Percentiles rank a stretch among this genome's conserved stretches.
Conservation (phyloP, 2,113 vertebrate genomes). For the Pseudopodoces humilis region DNA sequence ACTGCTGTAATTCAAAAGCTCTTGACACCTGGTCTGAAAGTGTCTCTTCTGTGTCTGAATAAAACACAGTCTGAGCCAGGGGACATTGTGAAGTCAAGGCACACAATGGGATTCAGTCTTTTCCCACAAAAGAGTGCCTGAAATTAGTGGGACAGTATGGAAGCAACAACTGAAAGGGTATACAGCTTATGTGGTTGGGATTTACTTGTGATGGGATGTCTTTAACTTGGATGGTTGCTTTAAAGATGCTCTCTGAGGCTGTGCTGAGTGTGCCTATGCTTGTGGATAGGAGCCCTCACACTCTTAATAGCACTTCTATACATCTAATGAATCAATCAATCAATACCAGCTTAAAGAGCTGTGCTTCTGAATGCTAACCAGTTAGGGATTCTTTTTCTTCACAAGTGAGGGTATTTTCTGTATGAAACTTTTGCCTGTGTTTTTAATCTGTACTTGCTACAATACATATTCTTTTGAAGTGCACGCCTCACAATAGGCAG, state of each 20-base stretch:
- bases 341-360: not conserved
- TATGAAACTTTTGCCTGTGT: not conserved
- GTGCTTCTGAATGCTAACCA: not conserved
- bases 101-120: not conserved
- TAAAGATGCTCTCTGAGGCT: not conserved
- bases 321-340: slow-evolving; percentile 14
- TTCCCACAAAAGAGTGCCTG: not conserved
- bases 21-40: not conserved
- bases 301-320: not conserved
- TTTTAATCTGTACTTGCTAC: slow-evolving; percentile 21
- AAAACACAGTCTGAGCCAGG: not conserved
- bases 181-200: not conserved
- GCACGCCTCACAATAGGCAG: not conserved
- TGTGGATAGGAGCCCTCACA: not conserved
- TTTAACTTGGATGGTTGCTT: not conserved
- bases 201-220: not conserved
- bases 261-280: not conserved
- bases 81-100: not conserved
- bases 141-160: not conserved
- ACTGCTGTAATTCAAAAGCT: not conserved
- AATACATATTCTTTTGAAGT: not conserved
- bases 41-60: not conserved
- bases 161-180: not conserved
- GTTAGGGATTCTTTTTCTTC: not conserved
- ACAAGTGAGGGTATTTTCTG: not conserved